phyloP scores from a whole-genome alignment of 2,888 invertebrate species.

The Drosophila helvetica region DNA sequence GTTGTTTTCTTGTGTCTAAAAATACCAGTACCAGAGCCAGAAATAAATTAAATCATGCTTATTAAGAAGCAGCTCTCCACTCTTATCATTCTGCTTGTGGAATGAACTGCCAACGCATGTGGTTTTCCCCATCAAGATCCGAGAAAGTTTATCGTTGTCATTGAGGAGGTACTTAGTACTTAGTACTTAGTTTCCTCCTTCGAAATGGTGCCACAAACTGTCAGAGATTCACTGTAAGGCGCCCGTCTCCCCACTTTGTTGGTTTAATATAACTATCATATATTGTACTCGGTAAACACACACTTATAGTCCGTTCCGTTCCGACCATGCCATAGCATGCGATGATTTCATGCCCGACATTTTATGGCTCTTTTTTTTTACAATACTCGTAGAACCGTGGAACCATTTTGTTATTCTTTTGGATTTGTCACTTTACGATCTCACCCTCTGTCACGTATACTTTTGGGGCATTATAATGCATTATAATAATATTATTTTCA shows the following conservation, averaged over 20 bases:
- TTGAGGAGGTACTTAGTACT: not conserved
- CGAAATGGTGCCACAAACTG: not conserved
- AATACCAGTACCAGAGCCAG: not conserved
- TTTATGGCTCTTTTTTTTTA: constrained; percentile 66
- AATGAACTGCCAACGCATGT: not conserved
- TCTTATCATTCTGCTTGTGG: not conserved
- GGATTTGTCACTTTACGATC: constrained; percentile 43
- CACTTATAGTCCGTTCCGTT: constrained; percentile 21
- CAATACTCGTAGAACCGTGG: constrained; percentile 53
- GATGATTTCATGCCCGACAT: constrained; percentile 55
- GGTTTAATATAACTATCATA: constrained; percentile 6
- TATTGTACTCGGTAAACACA: constrained; percentile 24
- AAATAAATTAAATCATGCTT: not conserved
- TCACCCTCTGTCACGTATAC: constrained; percentile 6
- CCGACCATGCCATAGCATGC: constrained; percentile 54
- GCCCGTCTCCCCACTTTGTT: not conserved
- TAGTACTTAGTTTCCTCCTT: not conserved
- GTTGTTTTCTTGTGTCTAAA: not conserved
- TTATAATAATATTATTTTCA: constrained; percentile 31
- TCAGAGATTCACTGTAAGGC: not conserved
- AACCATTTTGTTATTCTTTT: constrained; percentile 36
- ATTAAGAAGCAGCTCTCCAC: not conserved
- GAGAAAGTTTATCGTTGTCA: too few relatives aligned
- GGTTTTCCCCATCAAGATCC: not conserved
- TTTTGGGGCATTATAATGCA: constrained; percentile 30